Evolutionary conservation across 64 coral and sea anemone genomes (phyloP), one percentile per base, ranked within the genome.

Genomic region (Stichodactyla mertensii): DNA sequence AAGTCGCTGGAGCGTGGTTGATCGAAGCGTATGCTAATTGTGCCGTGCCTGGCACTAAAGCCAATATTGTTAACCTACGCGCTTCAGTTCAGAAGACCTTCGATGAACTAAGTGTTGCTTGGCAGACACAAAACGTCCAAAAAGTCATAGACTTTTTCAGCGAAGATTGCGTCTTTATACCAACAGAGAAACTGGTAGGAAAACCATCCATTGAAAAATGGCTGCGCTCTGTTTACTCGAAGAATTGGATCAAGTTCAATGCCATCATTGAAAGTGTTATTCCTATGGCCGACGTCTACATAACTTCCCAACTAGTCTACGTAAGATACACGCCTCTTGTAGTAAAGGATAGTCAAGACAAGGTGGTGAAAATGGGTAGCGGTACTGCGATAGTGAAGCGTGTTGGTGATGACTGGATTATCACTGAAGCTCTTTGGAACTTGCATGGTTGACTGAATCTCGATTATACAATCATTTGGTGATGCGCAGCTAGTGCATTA

Each of bases 371-470:
- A 52, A 60, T 64, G 51, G 85, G 85, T 14, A 45, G 59, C 31
- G 85, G 85, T 18, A 86, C 60, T 86, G 59, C 85, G 16, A 86
- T 86, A 13, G 26, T 86, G 57, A 64, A 60, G 28, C 51, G 62
- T 9, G 57, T 51, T 64, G 85, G 27, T 20, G 52, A 52, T 23
- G 28, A 52, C 15, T 86, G 85, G 85, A n/a, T 86, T 22, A 86
- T 86, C 64, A n/a, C 57, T 86, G 85, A 86, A 86, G 59, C 85
- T 19, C 27, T 86, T 27, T 86, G 85, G 85, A 86, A 60, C 61
- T 18, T 27, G 56, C 0, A 58, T 58, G 56, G 14, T 15, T 58
- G 56, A 58, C 8, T 31, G 7, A 1, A 45, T 45, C 36, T 45
- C 36, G 36, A 45, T 45, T 45, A 2, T 45, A 45, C 36, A 45